Evolutionary conservation across 2,888 invertebrate genomes (phyloP).

Genomic region (Dynastes grantii): DNA sequence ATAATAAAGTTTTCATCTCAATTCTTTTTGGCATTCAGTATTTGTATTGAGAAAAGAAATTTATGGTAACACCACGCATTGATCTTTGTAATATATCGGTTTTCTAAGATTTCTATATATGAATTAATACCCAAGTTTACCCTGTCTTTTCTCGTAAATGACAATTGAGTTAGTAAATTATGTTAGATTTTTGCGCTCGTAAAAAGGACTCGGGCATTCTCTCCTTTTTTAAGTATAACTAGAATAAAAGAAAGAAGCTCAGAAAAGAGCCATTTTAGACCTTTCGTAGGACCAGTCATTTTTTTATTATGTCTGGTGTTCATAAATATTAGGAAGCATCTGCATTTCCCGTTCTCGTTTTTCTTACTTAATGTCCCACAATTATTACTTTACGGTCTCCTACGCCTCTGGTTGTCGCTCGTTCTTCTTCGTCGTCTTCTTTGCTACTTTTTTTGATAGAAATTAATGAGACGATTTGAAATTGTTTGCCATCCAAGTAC

Average conservation of each 20-base stretch:
- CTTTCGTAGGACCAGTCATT: slow-evolving; percentile 24
- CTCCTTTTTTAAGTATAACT: neutral
- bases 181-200: slow-evolving; percentile 9
- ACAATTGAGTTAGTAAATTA: slow-evolving; percentile 23
- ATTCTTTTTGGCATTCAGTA: too few relatives aligned
- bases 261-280: slow-evolving; percentile 16
- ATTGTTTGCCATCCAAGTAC: slow-evolving; percentile 14
- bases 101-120: too few relatives aligned
- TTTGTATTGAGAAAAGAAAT: too few relatives aligned
- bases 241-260: slow-evolving; percentile 9
- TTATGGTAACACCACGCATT: too few relatives aligned
- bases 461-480: slow-evolving; percentile 42
- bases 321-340: slow-evolving; percentile 36
- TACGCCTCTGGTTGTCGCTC: neutral
- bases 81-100: too few relatives aligned
- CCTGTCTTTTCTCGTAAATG: neutral
- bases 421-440: slow-evolving; percentile 14
- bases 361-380: slow-evolving; percentile 49
- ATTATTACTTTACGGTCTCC: slow-evolving; percentile 49
- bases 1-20: too few relatives aligned
- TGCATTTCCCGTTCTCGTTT: slow-evolving; percentile 35
- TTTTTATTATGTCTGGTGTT: slow-evolving; percentile 33
- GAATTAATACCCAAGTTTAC: too few relatives aligned
- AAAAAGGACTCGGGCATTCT: neutral
- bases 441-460: slow-evolving; percentile 18